Evolutionary conservation across 2,888 invertebrate genomes (phyloP).

Genomic region (Melinaea marsaeus): DNA sequence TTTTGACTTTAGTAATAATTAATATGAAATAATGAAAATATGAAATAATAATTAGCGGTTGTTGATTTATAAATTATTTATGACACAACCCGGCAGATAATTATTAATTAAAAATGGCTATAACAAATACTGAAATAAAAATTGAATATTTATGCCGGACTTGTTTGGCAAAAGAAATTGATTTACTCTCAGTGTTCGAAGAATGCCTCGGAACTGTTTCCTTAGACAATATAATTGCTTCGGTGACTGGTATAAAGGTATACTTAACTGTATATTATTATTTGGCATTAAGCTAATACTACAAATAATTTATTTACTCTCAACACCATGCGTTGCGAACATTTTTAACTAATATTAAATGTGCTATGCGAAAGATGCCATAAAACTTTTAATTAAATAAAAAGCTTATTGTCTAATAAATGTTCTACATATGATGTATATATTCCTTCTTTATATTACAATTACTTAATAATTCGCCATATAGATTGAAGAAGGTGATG

Average conservation of each 20-base stretch:
- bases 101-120: conserved; percentile 18
- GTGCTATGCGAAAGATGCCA: no score
- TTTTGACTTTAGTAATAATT: no score
- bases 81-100: neutral
- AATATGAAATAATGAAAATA: no score
- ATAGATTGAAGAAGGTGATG: conserved; percentile 63
- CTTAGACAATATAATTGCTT: conserved; percentile 48
- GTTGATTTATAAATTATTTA: neutral
- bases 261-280: neutral
- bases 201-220: conserved; percentile 42
- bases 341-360: no score
- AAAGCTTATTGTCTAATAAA: no score
- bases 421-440: neutral
- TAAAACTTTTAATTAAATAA: no score
- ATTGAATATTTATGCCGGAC: conserved; percentile 62
- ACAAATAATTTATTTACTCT: neutral
- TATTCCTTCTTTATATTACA: conserved; percentile 7
- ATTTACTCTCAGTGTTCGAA: conserved; percentile 57
- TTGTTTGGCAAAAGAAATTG: conserved; percentile 61
- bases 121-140: conserved; percentile 43
- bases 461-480: conserved; percentile 11
- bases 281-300: neutral
- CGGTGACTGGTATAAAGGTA: conserved; percentile 62
- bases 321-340: no score
- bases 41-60: neutral